Evolutionary conservation across 2,113 vertebrate species (phyloP).

Genomic region (Zingel zingel): DNA sequence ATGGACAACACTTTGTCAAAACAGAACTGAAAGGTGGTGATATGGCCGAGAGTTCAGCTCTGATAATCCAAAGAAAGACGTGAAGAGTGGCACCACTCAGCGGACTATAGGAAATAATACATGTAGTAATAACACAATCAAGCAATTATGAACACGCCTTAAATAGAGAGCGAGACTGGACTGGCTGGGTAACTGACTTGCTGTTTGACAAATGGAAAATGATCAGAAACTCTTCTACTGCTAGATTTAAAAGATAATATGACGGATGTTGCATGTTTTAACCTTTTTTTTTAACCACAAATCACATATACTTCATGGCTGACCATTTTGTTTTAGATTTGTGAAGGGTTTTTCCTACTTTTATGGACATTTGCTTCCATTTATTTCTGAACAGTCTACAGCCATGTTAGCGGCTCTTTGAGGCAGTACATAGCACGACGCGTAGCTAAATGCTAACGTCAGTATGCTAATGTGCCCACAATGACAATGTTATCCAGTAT

Average conservation of each 20-base stretch:
- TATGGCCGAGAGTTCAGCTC: background rate
- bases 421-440: too few relatives aligned
- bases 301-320: background rate
- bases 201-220: background rate
- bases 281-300: background rate
- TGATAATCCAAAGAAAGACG: slow-evolving; percentile 10
- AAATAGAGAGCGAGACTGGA: background rate
- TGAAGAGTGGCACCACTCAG: background rate
- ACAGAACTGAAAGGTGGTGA: background rate
- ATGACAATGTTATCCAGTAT: background rate
- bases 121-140: background rate
- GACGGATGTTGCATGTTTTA: slow-evolving; percentile 1
- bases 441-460: background rate
- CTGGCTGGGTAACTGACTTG: background rate
- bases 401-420: too few relatives aligned
- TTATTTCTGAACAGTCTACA: background rate
- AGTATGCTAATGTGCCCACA: background rate
- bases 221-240: background rate
- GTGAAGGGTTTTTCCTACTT: background rate
- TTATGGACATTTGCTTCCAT: background rate
- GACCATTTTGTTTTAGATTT: background rate
- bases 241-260: background rate
- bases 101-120: background rate
- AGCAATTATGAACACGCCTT: background rate
- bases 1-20: background rate